A percentile compares a stretch with the other conserved stretches of the same genome.
Conservation (phyloP, 2,113 vertebrate genomes). For the Istiophorus platypterus region DNA sequence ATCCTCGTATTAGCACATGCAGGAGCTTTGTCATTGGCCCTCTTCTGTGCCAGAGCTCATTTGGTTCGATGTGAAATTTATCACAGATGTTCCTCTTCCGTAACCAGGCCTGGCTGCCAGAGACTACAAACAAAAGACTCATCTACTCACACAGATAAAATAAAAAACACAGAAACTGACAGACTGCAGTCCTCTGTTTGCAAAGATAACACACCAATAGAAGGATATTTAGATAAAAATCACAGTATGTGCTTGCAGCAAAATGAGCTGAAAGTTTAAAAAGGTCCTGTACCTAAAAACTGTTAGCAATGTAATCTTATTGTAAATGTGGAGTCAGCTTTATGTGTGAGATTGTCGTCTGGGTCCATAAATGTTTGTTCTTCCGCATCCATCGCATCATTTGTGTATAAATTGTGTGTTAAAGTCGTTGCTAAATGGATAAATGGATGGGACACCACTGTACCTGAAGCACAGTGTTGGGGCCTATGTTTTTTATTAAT, state of each 20-base stretch:
- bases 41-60: constrained; percentile 82
- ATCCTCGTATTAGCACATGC: constrained; percentile 75
- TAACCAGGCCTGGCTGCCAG: constrained; percentile 75
- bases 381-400: constrained; percentile 31
- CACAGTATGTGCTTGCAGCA: background rate
- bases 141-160: constrained; percentile 56
- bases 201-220: constrained; percentile 41
- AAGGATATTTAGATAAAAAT: constrained; percentile 47
- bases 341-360: constrained; percentile 18
- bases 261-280: constrained; percentile 3
- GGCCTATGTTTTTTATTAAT: constrained; percentile 86
- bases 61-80: constrained; percentile 81
- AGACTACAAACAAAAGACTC: constrained; percentile 75
- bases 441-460: constrained; percentile 71
- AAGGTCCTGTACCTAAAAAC: background rate
- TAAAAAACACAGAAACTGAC: constrained; percentile 55
- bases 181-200: constrained; percentile 49
- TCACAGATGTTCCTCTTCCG: constrained; percentile 81
- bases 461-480: constrained; percentile 70
- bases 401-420: constrained; percentile 41
- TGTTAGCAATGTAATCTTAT: background rate
- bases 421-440: constrained; percentile 68
- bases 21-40: constrained; percentile 79
- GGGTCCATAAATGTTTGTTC: background rate
- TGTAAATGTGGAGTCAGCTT: background rate